Percentiles rank a stretch among this genome's conserved stretches.
phyloP scores from a whole-genome alignment of 2,888 invertebrate genomes.

The Meteorus colon region DNA sequence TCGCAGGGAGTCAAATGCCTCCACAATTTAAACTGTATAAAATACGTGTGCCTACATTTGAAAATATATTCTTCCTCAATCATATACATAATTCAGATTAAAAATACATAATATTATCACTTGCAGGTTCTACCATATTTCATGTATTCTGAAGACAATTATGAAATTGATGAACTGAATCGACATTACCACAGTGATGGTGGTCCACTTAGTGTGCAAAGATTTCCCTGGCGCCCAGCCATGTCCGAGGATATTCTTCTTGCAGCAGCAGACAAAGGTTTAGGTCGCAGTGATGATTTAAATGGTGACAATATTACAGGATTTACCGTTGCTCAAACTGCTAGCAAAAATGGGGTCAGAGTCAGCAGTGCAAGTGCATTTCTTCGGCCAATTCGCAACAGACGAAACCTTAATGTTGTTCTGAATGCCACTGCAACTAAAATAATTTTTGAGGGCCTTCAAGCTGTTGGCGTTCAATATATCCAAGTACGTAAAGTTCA shows the following conservation, averaged over 20 bases:
- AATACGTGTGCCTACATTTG: no score
- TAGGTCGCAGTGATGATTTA: constrained; percentile 78
- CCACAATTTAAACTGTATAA: no score
- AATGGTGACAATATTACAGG: constrained; percentile 79
- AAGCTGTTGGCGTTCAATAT: constrained; percentile 78
- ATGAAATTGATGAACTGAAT: constrained; percentile 78
- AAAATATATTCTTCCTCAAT: not conserved
- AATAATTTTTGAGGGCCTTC: constrained; percentile 75
- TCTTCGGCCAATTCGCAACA: constrained; percentile 76
- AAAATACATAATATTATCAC: not conserved
- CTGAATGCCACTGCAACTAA: constrained; percentile 79
- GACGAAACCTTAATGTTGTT: constrained; percentile 78
- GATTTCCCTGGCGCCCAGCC: constrained; percentile 80
- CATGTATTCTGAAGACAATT: constrained; percentile 80
- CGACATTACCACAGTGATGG: constrained; percentile 77
- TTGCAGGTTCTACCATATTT: constrained; percentile 82
- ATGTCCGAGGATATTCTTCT: constrained; percentile 79
- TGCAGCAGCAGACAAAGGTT: constrained; percentile 78
- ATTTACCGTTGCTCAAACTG: constrained; percentile 80
- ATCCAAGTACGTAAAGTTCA: constrained; percentile 61
- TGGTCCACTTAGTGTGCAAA: constrained; percentile 78
- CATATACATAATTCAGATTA: no score
- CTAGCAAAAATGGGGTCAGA: constrained; percentile 78
- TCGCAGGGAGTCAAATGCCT: no score
- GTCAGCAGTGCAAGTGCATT: constrained; percentile 79